Conservation (phyloP, 2,888 invertebrate species). For the Pherbina coryleti region DNA sequence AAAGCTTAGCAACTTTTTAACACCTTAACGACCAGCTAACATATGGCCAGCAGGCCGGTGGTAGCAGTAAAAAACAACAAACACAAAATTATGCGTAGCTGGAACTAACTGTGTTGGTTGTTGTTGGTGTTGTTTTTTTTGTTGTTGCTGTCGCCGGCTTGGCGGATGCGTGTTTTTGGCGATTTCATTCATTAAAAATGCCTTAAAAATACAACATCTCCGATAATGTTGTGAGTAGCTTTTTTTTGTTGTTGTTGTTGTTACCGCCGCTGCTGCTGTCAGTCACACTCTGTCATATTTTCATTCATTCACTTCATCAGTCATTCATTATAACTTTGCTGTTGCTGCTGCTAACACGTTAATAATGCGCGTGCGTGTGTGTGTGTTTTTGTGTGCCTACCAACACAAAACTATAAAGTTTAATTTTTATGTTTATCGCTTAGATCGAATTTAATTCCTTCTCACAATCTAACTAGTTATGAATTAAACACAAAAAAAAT, state of each 20-base stretch:
- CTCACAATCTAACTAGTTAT: too few species aligned
- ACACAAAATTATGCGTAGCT: constrained; percentile 48
- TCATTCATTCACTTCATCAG: constrained; percentile 4
- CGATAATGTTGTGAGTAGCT: constrained; percentile 18
- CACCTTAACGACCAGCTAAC: constrained; percentile 58
- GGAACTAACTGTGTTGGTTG: constrained; percentile 29
- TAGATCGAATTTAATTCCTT: too few species aligned
- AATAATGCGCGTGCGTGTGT: too few species aligned
- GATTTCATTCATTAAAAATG: constrained; percentile 39
- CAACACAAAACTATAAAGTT: not conserved
- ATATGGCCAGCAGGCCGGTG: not conserved
- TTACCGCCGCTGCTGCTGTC: not conserved
- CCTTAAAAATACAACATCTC: constrained; percentile 5
- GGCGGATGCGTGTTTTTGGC: constrained; percentile 10
- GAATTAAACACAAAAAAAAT: too few species aligned
- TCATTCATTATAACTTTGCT: constrained; percentile 18
- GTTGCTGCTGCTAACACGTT: not conserved
- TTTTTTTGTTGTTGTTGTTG: constrained; percentile 24
- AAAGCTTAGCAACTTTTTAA: constrained; percentile 67
- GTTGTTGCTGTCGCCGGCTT: constrained; percentile 12
- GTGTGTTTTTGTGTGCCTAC: not conserved
- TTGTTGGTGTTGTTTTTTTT: constrained; percentile 46
- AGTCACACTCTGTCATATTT: not conserved
- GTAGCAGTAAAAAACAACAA: not conserved
- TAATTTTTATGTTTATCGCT: too few species aligned